Base-by-base conservation (phyloP, 2,888 invertebrate genomes). In the Andrena bucephala region DNA sequence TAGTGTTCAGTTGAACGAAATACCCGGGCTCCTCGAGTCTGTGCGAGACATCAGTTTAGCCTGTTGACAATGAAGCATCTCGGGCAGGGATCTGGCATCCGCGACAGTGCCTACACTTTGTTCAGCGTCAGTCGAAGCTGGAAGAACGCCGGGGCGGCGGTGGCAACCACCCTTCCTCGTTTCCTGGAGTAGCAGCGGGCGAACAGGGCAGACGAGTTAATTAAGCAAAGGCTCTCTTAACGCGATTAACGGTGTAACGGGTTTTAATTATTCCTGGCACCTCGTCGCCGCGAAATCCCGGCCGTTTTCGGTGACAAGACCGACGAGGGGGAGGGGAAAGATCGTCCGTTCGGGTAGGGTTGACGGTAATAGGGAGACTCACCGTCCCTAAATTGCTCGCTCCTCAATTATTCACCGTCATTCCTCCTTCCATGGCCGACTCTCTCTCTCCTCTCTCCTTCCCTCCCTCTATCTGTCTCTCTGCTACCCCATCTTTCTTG, bases 231-330 rank as follows among this genome's bases (percentile, higher is more conserved):
- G 73, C 72, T 85, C 85, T 85, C 87, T 88, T 87, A 87, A 89
- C 85, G 86, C 85, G 86, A 88, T 90, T 87, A 89, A 86, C 82
- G 80, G 77, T 87, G 86, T 87, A 90, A 87, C 87, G 86, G 84
- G 86, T 87, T 90, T 90, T 86, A 90, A 90, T 91, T 89, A 89
- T 90, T 85, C 85, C 85, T 78, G 75, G 60, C 73, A 62, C 24
- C 74, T 77, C 73, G 67, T 70, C 84, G 63, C 52, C 75, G 29
- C 77, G 60, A 81, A 85, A 85, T 85, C 75, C 68, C 63, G 63
- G 33, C 62, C 27, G 65, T 84, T 87, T 86, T 86, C 76, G 82
- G 75, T 24, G 79, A 73, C 75, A 67, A 62, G 70, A 57, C 16
- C 48, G n/a, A 10, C n/a, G 52, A 16, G 20, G 20, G 20, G 7